Base-by-base conservation (phyloP, 2,113 vertebrate genomes). In the Puffinus mauretanicus region DNA sequence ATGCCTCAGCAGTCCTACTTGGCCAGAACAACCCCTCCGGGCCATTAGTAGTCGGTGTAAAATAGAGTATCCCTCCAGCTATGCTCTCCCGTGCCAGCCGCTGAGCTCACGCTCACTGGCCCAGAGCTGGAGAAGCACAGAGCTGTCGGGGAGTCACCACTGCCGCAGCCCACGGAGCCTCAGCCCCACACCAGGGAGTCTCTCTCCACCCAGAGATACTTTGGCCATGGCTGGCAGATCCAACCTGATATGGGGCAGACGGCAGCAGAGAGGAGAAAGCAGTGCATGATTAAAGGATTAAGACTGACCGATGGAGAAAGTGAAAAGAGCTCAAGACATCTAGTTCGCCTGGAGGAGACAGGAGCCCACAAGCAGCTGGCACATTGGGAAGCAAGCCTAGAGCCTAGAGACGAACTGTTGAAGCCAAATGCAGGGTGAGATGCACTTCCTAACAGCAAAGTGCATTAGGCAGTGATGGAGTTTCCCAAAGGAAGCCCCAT, bases 401-500 rank as follows among this genome's bases (percentile, higher is more conserved):
- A 95, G 82, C n/a, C 47, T 76, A 34, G 61, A 89, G 51, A 47
- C 2, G 11, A 92, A 76, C 36, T 76, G 20, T 38, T 94, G 51
- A 82, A 96, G 75, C 70, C 78, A 85, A 96, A 90, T 62, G 55
- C 64, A 90, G 62, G 32, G 58, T 3, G 9, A 86, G 82, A 85
- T 85, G 81, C 46, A 13, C 42, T 88, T 94, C 38, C 34, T 79
- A 94, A 93, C 32, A 88, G 73, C 38, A 85, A 92, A 93, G 47
- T 70, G 81, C 93, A 91, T 94, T 96, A 90, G 62, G 32, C 67
- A 81, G 62, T 77, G 84, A 62, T 0, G 6, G 77, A 90, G 71
- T 81, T 94, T 97, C 93, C 87, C 86, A 94, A 58, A 94, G 94
- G 94, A 96, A 91, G 87, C 34, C 81, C 24, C 73, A 82, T 96